Percentiles rank a stretch among this genome's conserved stretches.
Conservation (phyloP, 2,888 invertebrate species). For the Rhagonycha fulva region DNA sequence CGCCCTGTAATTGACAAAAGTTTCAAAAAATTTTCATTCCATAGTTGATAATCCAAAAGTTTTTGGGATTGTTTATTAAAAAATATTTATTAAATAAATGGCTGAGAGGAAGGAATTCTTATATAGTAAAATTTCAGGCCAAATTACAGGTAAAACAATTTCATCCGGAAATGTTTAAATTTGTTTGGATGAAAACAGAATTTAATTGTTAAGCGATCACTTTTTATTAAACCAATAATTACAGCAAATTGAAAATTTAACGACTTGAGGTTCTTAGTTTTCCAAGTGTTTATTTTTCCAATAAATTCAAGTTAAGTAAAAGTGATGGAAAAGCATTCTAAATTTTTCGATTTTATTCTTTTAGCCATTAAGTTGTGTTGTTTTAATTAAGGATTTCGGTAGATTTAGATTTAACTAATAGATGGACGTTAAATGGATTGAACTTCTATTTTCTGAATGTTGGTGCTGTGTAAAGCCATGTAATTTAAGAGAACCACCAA, state of each 20-base stretch:
- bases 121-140: too few relatives aligned
- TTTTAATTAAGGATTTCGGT: background rate
- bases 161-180: too few relatives aligned
- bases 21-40: too few relatives aligned
- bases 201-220: too few relatives aligned
- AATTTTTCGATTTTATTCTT: background rate
- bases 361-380: background rate
- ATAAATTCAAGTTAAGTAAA: background rate
- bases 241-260: background rate
- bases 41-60: too few relatives aligned
- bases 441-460: conserved; percentile 14
- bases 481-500: conserved; percentile 26
- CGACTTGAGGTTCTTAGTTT: background rate
- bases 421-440: conserved; percentile 15
- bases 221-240: too few relatives aligned
- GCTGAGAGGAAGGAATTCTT: too few relatives aligned
- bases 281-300: background rate
- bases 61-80: too few relatives aligned
- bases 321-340: background rate
- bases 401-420: conserved; percentile 15
- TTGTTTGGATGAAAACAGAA: too few relatives aligned
- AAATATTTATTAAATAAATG: too few relatives aligned
- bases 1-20: too few relatives aligned
- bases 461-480: conserved; percentile 9
- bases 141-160: too few relatives aligned